Base-by-base conservation (phyloP, 2,888 invertebrate genomes). In the Galerucella pusilla region DNA sequence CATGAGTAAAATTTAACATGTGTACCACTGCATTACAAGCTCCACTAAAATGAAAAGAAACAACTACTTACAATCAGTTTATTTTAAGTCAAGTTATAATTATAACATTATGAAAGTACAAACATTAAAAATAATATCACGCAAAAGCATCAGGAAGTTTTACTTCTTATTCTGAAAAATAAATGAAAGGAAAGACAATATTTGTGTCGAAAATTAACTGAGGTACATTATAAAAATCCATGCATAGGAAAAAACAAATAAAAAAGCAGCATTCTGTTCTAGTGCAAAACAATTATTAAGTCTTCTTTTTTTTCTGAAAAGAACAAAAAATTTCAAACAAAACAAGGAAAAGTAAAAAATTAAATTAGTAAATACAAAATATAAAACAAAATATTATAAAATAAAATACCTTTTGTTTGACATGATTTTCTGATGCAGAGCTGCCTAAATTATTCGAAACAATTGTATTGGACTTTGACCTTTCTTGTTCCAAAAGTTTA, bases 401-500 rank as follows among this genome's bases (percentile, higher is more conserved):
- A 14, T 20, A n/a, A 28, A 4, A 16, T 67, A 73, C 77, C 71
- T 78, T 78, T 64, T 78, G 78, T 65, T 78, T 78, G 16, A 12
- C 73, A 52, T 78, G 77, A 20, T 71, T 68, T 46, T 78, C 78
- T 12, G 75, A 45, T 2, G 71, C 63, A 25, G 74, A 35, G 52
- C 59, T 70, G 4, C 67, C 25, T 42, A 57, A 68, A 46, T 63
- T 54, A 63, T 60, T 92, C 67, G 89, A 85, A 78, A 9, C 10
- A 20, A 16, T 57, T 20, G 87, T 60, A 65, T 75, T 76, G 16
- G 68, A 72, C n/a, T 77, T 77, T 4, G 94, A 94, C 68, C 94
- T 89, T 86, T 95, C 94, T 84, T 93, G 93, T 86, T 95, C 94
- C 57, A 95, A 87, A 75, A 93, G 91, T 7, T 91, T 91, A 84